These are phyloP conservation scores for Emydocephalus ijimae DNA, from an alignment of 2,113 vertebrate genomes.

Conservation along the genomic window DNA sequence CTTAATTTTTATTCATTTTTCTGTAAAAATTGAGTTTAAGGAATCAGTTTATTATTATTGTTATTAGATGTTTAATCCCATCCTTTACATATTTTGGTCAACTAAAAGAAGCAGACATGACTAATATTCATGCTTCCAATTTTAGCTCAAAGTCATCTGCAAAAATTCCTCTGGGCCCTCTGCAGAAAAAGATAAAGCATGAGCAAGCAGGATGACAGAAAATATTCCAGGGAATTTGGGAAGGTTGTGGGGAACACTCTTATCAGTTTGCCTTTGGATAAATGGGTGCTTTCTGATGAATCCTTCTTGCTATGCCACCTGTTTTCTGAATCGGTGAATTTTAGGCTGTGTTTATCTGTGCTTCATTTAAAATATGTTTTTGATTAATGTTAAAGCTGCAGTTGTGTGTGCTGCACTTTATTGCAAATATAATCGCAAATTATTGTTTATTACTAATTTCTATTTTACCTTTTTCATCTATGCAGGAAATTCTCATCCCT, in stretches of 20 bases:
- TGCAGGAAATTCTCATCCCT: slow-evolving; percentile 73
- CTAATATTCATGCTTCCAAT: neutral
- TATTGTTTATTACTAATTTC: neutral
- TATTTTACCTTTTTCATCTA: neutral
- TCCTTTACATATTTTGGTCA: neutral
- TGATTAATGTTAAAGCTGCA: neutral
- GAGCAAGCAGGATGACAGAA: neutral
- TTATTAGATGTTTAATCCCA: neutral
- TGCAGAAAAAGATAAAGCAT: neutral
- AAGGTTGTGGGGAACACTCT: neutral
- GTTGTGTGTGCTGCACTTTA: neutral
- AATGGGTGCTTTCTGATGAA: neutral
- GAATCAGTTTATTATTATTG: neutral
- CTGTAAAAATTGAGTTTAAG: neutral
- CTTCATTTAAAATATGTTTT: neutral
- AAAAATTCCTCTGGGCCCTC: neutral
- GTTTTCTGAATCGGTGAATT: neutral
- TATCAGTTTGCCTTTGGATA: neutral
- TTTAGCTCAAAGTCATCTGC: neutral
- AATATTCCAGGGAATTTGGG: neutral
- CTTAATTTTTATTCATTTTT: neutral
- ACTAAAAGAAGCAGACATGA: neutral
- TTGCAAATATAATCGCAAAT: neutral
- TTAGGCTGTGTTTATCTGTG: neutral
- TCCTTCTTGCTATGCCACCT: neutral